phyloP scores from a whole-genome alignment of 2,113 vertebrate species.

The Hylia prasina region DNA sequence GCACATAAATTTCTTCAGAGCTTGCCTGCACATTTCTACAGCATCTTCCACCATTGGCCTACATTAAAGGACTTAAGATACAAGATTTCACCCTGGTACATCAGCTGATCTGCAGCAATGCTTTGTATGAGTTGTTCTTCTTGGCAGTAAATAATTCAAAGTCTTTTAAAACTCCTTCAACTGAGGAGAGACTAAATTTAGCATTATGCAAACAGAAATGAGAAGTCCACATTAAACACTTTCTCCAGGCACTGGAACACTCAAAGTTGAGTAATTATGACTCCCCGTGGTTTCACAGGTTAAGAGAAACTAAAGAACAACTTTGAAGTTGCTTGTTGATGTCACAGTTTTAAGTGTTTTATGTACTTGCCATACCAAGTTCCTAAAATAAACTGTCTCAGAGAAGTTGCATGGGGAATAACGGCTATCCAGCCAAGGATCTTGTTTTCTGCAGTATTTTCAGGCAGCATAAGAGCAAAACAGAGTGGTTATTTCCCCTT shows the following conservation, averaged over 20 bases:
- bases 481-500: background rate
- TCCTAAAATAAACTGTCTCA: conserved; percentile 26
- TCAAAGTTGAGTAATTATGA: conserved; percentile 40
- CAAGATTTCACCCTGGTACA: background rate
- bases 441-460: background rate
- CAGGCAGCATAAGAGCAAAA: background rate
- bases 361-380: conserved; percentile 9
- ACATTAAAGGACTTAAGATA: background rate
- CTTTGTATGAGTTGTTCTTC: background rate
- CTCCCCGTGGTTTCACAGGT: conserved; percentile 1
- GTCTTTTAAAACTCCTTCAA: background rate
- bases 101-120: background rate
- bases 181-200: background rate
- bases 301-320: conserved; percentile 24
- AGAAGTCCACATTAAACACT: conserved; percentile 35
- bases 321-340: conserved; percentile 44
- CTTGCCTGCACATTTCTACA: background rate
- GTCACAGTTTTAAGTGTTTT: conserved; percentile 28
- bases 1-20: background rate
- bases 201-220: background rate
- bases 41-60: background rate
- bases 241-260: conserved; percentile 16
- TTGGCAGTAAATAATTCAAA: background rate
- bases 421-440: background rate
- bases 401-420: background rate